Conservation (phyloP, 2,797 vertebrate species). For the Sphenodon punctatus region DNA sequence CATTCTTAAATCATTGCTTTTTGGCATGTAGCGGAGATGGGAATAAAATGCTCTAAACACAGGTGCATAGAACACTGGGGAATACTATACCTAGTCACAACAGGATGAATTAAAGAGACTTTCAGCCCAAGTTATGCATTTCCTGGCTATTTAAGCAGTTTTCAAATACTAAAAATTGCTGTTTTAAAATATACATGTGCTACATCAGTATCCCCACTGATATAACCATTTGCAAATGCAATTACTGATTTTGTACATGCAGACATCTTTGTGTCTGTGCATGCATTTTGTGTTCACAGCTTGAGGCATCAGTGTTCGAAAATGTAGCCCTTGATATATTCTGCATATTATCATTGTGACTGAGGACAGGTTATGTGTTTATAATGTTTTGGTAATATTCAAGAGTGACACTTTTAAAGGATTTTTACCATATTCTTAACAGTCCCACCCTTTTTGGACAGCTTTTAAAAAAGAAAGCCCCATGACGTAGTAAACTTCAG, state of each 20-base stretch:
- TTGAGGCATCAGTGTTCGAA: neutral
- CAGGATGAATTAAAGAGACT: neutral
- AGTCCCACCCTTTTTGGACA: neutral
- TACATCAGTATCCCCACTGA: neutral
- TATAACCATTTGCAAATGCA: neutral
- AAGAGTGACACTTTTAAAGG: neutral
- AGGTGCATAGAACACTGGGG: neutral
- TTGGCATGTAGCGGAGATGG: neutral
- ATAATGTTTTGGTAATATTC: fast-evolving
- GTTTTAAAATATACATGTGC: neutral
- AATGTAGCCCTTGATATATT: neutral
- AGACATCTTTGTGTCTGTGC: neutral
- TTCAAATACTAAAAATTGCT: neutral
- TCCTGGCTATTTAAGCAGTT: no score
- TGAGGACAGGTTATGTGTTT: neutral
- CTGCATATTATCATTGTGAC: neutral
- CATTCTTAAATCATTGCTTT: neutral
- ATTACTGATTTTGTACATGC: neutral
- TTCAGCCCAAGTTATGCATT: neutral
- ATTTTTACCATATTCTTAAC: constrained; percentile 6
- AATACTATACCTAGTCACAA: neutral
- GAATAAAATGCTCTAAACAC: neutral
- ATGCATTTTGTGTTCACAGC: neutral
- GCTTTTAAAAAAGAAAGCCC: neutral
- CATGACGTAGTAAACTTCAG: neutral